Conservation (phyloP, 2,113 vertebrate species). For the Gymnorhina tibicen region DNA sequence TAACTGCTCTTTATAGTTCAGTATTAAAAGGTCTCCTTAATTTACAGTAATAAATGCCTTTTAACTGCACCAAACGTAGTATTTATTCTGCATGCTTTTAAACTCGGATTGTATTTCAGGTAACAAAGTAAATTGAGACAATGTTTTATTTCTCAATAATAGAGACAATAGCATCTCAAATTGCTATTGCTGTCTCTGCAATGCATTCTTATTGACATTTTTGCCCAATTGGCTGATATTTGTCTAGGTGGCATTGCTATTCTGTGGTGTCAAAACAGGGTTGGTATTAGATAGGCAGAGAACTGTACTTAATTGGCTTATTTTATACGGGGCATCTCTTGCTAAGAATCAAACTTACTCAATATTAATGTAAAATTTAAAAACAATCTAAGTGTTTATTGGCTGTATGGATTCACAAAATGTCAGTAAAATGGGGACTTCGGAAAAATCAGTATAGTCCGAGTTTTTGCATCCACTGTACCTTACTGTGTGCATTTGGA, state of each 20-base stretch:
- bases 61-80: conserved; percentile 44
- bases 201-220: neutral
- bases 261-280: neutral
- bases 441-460: conserved; percentile 39
- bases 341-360: conserved; percentile 3
- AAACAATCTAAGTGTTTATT: conserved; percentile 4
- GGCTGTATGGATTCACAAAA: conserved; percentile 37
- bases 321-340: conserved; percentile 25
- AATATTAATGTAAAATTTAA: neutral
- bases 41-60: neutral
- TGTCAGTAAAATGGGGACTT: neutral
- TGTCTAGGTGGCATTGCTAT: conserved; percentile 12
- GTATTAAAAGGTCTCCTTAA: conserved; percentile 31
- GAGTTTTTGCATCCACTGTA: conserved; percentile 42
- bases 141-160: too few species aligned
- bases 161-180: neutral
- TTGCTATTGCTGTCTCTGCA: conserved; percentile 22
- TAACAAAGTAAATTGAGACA: conserved; percentile 12
- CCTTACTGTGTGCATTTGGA: conserved; percentile 9
- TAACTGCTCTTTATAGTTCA: conserved; percentile 27
- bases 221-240: neutral
- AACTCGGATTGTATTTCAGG: conserved; percentile 57
- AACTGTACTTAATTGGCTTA: neutral
- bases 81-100: conserved; percentile 58
- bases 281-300: conserved; percentile 11